These are phyloP conservation scores for Uropsilus gracilis DNA, from an alignment of 2,113 vertebrate genomes.

Conservation along the genomic window DNA sequence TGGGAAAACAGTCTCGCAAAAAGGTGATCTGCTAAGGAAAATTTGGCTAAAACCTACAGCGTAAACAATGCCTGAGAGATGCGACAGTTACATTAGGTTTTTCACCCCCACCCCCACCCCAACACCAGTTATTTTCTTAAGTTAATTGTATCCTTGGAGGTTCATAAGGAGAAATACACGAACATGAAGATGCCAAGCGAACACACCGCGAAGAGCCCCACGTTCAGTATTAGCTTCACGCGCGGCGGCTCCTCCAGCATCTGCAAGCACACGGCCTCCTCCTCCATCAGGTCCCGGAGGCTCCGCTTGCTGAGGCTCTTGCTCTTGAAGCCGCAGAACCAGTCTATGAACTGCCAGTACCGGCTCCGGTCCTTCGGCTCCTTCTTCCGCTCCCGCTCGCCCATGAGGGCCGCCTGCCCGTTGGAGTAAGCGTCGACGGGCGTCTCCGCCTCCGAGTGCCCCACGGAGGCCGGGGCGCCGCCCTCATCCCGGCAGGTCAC, in stretches of 20 bases:
- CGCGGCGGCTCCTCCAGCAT: constrained; percentile 95
- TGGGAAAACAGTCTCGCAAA: constrained; percentile 81
- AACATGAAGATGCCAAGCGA: constrained; percentile 96
- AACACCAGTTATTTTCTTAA: constrained; percentile 84
- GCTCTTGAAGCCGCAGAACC: constrained; percentile 93
- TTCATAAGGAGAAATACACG: constrained; percentile 97
- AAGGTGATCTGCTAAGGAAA: constrained; percentile 77
- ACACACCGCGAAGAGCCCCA: constrained; percentile 92
- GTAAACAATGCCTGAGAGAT: constrained; percentile 88
- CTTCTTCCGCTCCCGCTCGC: constrained; percentile 84
- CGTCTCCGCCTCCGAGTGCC: constrained; percentile 90
- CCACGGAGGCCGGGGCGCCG: constrained; percentile 87
- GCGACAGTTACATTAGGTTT: constrained; percentile 77
- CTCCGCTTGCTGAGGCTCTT: constrained; percentile 84
- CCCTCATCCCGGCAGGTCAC: constrained; percentile 88
- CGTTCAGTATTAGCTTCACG: constrained; percentile 92
- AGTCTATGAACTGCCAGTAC: constrained; percentile 89
- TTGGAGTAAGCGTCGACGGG: constrained; percentile 90
- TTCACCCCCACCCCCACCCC: no score
- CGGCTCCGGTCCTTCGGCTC: constrained; percentile 74
- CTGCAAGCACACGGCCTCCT: constrained; percentile 88
- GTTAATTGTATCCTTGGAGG: constrained; percentile 81
- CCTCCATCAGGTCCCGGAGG: constrained; percentile 86
- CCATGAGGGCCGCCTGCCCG: constrained; percentile 87
- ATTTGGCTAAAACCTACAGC: constrained; percentile 85